These are phyloP conservation scores for Molorchus minor DNA, from an alignment of 2,888 invertebrate species.

Conservation along the genomic window DNA sequence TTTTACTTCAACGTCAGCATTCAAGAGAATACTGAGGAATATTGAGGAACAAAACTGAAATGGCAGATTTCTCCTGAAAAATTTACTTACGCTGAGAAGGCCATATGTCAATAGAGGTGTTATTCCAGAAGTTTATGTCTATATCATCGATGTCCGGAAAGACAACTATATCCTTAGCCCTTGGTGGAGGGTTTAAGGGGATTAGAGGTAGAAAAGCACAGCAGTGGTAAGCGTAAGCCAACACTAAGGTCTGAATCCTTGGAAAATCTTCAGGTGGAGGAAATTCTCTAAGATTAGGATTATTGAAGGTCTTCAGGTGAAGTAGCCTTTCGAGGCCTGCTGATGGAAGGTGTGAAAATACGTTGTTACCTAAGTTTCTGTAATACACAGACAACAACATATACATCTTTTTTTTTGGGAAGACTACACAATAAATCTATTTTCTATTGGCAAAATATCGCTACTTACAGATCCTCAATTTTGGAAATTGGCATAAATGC, in stretches of 20 bases:
- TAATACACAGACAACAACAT: too few relatives aligned
- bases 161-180: slow-evolving; percentile 72
- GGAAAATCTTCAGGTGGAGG: slow-evolving; percentile 89
- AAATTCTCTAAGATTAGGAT: slow-evolving; percentile 86
- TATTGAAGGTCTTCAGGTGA: slow-evolving; percentile 92
- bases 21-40: too few relatives aligned
- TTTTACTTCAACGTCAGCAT: too few relatives aligned
- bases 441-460: not conserved
- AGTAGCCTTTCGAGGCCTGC: slow-evolving; percentile 81
- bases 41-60: too few relatives aligned
- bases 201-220: slow-evolving; percentile 84
- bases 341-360: slow-evolving; percentile 84
- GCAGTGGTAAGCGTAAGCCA: slow-evolving; percentile 97
- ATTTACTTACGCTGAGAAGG: slow-evolving; percentile 81
- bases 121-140: slow-evolving; percentile 83
- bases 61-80: too few relatives aligned
- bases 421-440: not conserved
- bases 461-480: slow-evolving; percentile 88
- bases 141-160: slow-evolving; percentile 77
- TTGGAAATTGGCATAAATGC: slow-evolving; percentile 82
- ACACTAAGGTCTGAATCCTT: slow-evolving; percentile 81
- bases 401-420: too few relatives aligned
- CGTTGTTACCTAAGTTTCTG: slow-evolving; percentile 92
- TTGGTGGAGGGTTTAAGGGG: slow-evolving; percentile 65
- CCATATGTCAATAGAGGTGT: slow-evolving; percentile 83